Evolutionary conservation across 2,888 invertebrate genomes (phyloP), one percentile per base, ranked within the genome.

Genomic region (Xestia rhomboidea): DNA sequence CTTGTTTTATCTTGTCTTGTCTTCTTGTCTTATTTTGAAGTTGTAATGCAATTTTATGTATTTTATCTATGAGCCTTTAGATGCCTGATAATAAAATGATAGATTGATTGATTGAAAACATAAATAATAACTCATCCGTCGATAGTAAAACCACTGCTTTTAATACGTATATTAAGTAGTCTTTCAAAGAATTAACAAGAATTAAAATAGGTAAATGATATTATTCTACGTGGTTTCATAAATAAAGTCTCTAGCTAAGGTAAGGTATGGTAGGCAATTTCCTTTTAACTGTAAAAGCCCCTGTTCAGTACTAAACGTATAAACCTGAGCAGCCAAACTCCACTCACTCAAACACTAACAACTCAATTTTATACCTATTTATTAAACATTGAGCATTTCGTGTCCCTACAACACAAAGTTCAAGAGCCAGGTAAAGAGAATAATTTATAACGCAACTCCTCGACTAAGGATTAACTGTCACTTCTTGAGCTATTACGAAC

Each of bases 381-480:
- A 82, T 51, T 18, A 63, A 63, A 62, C 62, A 67, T 44, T 24
- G 18, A 73, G 13, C 21, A 38, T 67, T 69, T 69, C 41, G n/a
- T 27, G 27, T 30, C 10, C 44, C 57, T 51, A 51, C 34, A 46
- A 21, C 60, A 38, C 46, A 34, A 62, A 83, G 24, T 68, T 73
- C 24, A 54, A 73, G 67, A 60, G 66, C 15, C 5, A 54, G 41
- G 15, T 44, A 85, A 83, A 85, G 81, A 30, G 83, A 85, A 83
- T 85, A 76, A 83, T 82, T 85, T 63, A 85, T 83, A 67, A 44
- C 49, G 4, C 30, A 63, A 69, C 77, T 84, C 76, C 69, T 83
- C 63, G 76, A 70, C 73, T 66, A 76, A 8, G 64, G 71, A 86
- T 85, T 86, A 86, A 77, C 57, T 83, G 83, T 86, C 81, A 79